Conservation (phyloP, 2,113 vertebrate species). For the Perccottus glenii region DNA sequence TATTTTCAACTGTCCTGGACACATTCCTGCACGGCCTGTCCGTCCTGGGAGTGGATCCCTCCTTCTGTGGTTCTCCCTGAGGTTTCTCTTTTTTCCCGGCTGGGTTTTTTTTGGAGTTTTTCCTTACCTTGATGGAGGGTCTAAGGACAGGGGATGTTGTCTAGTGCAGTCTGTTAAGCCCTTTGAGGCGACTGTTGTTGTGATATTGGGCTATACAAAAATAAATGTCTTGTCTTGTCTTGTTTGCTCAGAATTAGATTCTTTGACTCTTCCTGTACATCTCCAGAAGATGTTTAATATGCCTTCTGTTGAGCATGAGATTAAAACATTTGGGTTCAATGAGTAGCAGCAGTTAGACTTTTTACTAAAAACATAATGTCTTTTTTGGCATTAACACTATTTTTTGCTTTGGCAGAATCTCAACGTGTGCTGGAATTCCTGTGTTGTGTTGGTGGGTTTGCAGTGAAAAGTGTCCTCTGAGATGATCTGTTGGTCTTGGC, state of each 20-base stretch:
- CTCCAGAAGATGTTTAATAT: conserved; percentile 3
- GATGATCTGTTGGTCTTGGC: conserved; percentile 37
- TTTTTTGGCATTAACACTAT: conserved; percentile 42
- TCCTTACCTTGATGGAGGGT: no score
- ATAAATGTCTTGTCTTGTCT: no score
- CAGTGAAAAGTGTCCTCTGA: conserved; percentile 17
- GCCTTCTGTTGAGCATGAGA: conserved; percentile 11
- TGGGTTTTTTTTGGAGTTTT: no score
- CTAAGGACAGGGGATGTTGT: no score
- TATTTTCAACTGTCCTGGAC: no score
- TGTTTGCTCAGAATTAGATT: background rate
- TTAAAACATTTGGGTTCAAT: conserved; percentile 41
- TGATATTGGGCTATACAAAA: no score
- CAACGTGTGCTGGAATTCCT: conserved; percentile 40
- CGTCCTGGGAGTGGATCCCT: no score
- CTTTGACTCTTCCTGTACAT: background rate
- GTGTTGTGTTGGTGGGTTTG: conserved; percentile 29
- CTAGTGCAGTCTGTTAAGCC: no score
- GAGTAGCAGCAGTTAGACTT: conserved; percentile 35
- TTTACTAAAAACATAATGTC: conserved; percentile 54
- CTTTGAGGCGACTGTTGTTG: no score
- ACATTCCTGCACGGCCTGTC: no score
- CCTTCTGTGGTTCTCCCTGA: no score
- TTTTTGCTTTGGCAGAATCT: conserved; percentile 46
- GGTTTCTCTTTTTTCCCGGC: no score